These are phyloP conservation scores for Zapornia atra DNA, from an alignment of 2,113 vertebrate genomes.

Conservation along the genomic window DNA sequence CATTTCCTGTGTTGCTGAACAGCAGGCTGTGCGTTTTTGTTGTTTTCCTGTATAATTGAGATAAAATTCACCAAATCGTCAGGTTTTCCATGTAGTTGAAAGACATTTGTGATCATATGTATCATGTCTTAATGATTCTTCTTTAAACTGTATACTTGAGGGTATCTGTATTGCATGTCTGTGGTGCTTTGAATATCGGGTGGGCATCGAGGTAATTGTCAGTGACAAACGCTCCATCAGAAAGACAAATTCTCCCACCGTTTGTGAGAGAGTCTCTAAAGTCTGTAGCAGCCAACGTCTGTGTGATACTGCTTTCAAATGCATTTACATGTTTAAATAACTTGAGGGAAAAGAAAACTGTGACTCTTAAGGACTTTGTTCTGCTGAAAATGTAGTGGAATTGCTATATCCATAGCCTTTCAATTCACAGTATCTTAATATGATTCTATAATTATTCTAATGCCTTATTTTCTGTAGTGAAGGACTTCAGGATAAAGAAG, in stretches of 20 bases:
- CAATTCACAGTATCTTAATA: not conserved
- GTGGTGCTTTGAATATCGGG: not conserved
- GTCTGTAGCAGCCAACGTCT: not conserved
- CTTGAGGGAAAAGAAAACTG: constrained; percentile 38
- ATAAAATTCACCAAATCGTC: not conserved
- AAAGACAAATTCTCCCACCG: constrained; percentile 51
- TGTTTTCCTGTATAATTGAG: not conserved
- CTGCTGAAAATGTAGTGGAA: not conserved
- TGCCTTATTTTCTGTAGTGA: not conserved
- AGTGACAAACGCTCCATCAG: constrained; percentile 27
- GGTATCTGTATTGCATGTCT: not conserved
- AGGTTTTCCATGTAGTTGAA: not conserved
- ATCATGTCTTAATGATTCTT: not conserved
- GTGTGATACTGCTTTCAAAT: constrained; percentile 24
- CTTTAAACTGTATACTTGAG: not conserved
- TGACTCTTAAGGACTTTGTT: not conserved
- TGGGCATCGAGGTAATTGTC: constrained; percentile 29
- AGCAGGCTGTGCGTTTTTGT: not conserved
- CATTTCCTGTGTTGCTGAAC: not conserved
- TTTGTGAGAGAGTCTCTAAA: constrained; percentile 46
- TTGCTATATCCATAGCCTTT: not conserved
- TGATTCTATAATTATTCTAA: not conserved
- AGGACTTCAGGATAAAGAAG: not conserved
- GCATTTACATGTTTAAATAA: not conserved
- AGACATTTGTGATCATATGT: not conserved